A percentile compares a stretch with the other conserved stretches of the same genome.
Evolutionary conservation across 1,140 invertebrate species (phyloP).

Genomic region (Bombus turneri): DNA sequence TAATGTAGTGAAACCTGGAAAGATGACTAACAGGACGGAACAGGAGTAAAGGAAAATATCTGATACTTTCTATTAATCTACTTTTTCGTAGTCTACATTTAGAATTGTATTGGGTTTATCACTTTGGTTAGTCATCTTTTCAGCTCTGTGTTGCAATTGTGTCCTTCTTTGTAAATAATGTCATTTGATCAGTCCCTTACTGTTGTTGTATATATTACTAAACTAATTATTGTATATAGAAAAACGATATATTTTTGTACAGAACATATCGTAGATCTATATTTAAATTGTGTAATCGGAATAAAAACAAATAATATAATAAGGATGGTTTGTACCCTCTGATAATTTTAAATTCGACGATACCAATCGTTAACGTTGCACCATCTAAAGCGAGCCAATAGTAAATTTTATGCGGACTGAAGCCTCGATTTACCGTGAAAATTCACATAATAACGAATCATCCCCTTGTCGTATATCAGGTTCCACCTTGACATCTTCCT

Average conservation of each 20-base stretch:
- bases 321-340: neutral
- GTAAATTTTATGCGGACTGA: constrained; percentile 2
- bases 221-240: constrained; percentile 44
- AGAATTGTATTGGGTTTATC: too few relatives aligned
- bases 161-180: constrained; percentile 18
- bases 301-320: constrained; percentile 1
- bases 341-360: too few relatives aligned
- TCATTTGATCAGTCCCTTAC: constrained; percentile 8
- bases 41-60: too few relatives aligned
- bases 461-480: constrained; percentile 69
- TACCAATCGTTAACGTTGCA: neutral
- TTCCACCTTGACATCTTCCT: constrained; percentile 70
- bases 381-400: neutral
- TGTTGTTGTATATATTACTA: neutral
- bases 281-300: constrained; percentile 30
- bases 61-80: too few relatives aligned
- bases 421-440: constrained; percentile 53
- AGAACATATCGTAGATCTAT: constrained; percentile 19
- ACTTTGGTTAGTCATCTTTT: too few relatives aligned
- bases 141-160: neutral
- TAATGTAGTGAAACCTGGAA: neutral
- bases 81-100: too few relatives aligned
- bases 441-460: constrained; percentile 74
- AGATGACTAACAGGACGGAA: too few relatives aligned
- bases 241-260: constrained; percentile 55